Conservation (phyloP, 2,797 vertebrate species). For the Zalophus californianus region DNA sequence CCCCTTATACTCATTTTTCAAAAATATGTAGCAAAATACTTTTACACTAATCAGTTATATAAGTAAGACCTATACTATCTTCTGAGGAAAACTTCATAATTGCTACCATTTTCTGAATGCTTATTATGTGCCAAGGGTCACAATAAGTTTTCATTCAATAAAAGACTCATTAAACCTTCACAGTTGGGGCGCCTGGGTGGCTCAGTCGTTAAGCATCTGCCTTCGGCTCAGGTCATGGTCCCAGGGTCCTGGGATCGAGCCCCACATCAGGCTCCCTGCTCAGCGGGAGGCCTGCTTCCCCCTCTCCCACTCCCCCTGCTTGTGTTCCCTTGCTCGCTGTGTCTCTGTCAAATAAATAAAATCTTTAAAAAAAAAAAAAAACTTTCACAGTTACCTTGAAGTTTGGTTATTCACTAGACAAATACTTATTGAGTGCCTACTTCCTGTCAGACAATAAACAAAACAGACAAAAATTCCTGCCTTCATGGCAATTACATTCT, state of each 20-base stretch:
- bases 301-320: too few species aligned
- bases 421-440: conserved; percentile 25
- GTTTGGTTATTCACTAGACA: conserved; percentile 1
- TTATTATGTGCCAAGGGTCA: conserved; percentile 36
- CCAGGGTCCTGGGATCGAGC: too few species aligned
- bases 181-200: neutral
- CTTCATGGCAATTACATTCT: conserved; percentile 44
- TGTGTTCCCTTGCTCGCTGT: too few species aligned
- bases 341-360: too few species aligned
- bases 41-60: neutral
- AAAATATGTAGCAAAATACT: conserved; percentile 22
- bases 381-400: neutral
- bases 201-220: too few species aligned
- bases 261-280: too few species aligned
- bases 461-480: conserved; percentile 19
- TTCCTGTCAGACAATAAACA: neutral
- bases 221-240: too few species aligned
- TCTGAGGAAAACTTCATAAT: conserved; percentile 37
- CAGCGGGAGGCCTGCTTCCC: too few species aligned
- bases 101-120: conserved; percentile 52
- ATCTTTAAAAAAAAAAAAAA: too few species aligned
- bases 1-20: neutral
- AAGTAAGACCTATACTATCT: neutral
- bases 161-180: neutral
- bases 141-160: neutral